A percentile compares a stretch with the other conserved stretches of the same genome.
phyloP scores from a whole-genome alignment of 2,113 vertebrate species.

The Noctilio leporinus region DNA sequence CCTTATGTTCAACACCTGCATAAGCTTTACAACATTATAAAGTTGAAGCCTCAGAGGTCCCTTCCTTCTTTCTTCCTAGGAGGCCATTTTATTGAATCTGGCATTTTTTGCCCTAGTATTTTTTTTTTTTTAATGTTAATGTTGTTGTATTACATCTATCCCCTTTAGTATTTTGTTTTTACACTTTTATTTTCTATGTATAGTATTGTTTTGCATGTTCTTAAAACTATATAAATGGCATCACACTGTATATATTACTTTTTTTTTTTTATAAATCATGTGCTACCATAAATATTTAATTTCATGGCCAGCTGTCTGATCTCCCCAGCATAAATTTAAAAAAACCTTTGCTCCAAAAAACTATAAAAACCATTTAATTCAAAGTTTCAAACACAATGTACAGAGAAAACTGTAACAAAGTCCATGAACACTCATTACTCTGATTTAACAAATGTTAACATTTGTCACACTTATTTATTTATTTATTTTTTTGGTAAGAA shows the following conservation, averaged over 20 bases:
- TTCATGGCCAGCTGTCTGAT: not conserved
- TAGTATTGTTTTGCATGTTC: not conserved
- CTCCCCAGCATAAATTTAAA: not conserved
- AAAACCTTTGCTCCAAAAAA: not conserved
- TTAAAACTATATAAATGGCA: not conserved
- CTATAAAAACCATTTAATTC: not conserved
- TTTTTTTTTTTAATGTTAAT: too few species aligned
- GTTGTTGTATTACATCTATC: too few species aligned
- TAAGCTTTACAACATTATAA: not conserved
- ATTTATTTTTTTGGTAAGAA: not conserved
- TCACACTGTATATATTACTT: not conserved
- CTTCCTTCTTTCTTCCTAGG: not conserved
- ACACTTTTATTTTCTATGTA: not conserved
- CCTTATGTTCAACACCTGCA: not conserved
- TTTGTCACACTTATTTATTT: not conserved
- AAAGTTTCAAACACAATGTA: constrained; percentile 21
- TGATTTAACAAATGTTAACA: not conserved
- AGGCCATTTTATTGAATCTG: not conserved
- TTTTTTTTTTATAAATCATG: not conserved
- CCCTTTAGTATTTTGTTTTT: too few species aligned
- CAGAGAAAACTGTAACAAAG: not conserved
- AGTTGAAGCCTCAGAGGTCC: not conserved
- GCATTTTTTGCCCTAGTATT: not conserved
- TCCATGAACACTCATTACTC: not conserved
- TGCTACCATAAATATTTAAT: constrained; percentile 14